Evolutionary conservation across 1,140 invertebrate species (phyloP).

Genomic region (Zaprionus vittiger): DNA sequence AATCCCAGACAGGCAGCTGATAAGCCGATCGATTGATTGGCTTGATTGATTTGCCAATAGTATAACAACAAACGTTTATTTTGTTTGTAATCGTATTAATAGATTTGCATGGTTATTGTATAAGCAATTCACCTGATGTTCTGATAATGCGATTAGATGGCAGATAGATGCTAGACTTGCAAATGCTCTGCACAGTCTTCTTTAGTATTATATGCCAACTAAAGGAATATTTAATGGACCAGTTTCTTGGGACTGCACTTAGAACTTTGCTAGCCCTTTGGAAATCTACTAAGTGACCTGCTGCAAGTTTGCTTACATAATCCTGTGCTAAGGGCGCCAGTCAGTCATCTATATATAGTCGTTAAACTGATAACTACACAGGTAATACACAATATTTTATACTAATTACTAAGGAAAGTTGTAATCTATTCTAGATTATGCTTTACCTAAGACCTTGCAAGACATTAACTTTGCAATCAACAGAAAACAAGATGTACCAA

Average conservation of each 20-base stretch:
- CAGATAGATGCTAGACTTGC: background rate
- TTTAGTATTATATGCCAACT: background rate
- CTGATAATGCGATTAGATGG: background rate
- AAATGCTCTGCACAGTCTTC: background rate
- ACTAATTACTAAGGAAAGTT: background rate
- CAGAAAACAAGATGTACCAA: background rate
- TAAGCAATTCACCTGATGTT: constrained; percentile 1
- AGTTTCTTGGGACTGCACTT: background rate
- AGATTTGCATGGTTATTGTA: constrained; percentile 6
- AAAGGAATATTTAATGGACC: background rate
- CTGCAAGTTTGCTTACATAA: background rate
- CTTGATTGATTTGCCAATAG: constrained; percentile 26
- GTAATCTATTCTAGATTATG: background rate
- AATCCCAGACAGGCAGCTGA: constrained; percentile 31
- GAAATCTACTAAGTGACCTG: background rate
- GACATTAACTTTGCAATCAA: background rate
- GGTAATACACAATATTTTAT: background rate
- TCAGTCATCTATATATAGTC: background rate
- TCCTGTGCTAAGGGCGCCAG: background rate
- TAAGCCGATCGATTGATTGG: constrained; percentile 32
- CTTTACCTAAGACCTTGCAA: background rate
- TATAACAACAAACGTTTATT: background rate
- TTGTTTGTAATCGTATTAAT: constrained; percentile 6
- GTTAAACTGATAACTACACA: background rate
- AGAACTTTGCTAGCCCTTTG: background rate